A percentile compares a stretch with the other conserved stretches of the same genome.
Conservation (phyloP, 2,797 vertebrate genomes). For the Carduelis carduelis region DNA sequence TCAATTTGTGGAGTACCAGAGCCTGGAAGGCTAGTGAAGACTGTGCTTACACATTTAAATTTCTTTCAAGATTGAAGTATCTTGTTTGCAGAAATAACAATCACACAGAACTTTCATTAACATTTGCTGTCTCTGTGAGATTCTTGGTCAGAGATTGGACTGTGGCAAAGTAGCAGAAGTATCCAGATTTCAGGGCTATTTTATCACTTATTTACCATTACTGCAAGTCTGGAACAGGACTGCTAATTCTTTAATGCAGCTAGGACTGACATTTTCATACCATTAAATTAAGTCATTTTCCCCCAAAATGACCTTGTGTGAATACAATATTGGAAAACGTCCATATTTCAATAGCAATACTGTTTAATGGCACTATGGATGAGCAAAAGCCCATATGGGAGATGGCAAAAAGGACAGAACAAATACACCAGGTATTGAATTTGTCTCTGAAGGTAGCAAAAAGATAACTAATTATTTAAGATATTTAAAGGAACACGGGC, state of each 20-base stretch:
- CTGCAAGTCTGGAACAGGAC: neutral
- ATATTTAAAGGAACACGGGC: neutral
- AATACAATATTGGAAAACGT: neutral
- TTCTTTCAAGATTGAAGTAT: neutral
- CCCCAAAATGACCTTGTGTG: neutral
- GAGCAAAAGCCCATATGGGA: neutral
- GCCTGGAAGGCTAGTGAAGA: neutral
- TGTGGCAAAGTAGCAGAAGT: neutral
- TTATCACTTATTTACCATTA: neutral
- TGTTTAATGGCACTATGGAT: neutral
- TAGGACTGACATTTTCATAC: neutral
- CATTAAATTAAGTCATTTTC: neutral
- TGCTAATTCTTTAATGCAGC: neutral
- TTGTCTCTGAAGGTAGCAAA: neutral
- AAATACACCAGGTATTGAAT: neutral
- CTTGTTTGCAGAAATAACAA: neutral
- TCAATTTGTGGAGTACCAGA: neutral
- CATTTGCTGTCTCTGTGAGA: neutral
- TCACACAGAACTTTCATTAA: neutral
- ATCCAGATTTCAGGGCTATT: neutral
- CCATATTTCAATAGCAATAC: neutral
- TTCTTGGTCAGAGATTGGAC: neutral
- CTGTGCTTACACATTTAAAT: neutral
- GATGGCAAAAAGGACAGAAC: neutral
- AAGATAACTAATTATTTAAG: neutral